Conservation (phyloP, 2,113 vertebrate species). For the Rhea americana region DNA sequence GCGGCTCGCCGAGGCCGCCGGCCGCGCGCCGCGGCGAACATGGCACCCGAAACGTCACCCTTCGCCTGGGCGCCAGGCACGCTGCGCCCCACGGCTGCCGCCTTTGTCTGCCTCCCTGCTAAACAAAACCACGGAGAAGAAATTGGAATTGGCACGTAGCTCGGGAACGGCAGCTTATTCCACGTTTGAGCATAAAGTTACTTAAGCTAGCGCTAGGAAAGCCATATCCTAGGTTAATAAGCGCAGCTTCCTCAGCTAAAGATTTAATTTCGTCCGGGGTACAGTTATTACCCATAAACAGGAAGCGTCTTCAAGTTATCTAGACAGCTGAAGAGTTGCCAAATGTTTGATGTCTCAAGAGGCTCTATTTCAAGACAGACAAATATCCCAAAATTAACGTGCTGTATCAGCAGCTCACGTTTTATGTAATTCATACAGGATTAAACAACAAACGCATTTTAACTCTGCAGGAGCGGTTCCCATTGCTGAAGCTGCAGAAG, state of each 20-base stretch:
- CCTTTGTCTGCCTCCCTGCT: not conserved
- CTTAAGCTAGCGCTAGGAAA: not conserved
- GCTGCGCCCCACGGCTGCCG: not conserved
- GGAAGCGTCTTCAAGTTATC: not conserved
- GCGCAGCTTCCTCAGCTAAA: not conserved
- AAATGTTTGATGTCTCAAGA: not conserved
- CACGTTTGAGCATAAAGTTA: not conserved
- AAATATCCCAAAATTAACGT: rapidly evolving
- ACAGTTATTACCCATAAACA: not conserved
- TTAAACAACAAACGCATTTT: rapidly evolving
- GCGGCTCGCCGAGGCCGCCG: not conserved
- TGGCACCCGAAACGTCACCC: not conserved
- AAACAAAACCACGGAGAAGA: not conserved
- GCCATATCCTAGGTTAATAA: not conserved
- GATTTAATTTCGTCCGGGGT: too few species aligned
- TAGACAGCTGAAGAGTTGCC: not conserved
- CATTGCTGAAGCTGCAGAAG: not conserved
- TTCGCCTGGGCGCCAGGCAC: not conserved
- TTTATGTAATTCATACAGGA: not conserved
- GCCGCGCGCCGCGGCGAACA: not conserved
- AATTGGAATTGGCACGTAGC: not conserved
- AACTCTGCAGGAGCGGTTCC: not conserved
- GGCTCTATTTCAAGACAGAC: not conserved
- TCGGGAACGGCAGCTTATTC: not conserved
- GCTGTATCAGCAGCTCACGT: rapidly evolving